Percentiles rank a stretch among this genome's conserved stretches.
phyloP scores from a whole-genome alignment of 1,140 invertebrate genomes.

The Doryteuthis pealeii region DNA sequence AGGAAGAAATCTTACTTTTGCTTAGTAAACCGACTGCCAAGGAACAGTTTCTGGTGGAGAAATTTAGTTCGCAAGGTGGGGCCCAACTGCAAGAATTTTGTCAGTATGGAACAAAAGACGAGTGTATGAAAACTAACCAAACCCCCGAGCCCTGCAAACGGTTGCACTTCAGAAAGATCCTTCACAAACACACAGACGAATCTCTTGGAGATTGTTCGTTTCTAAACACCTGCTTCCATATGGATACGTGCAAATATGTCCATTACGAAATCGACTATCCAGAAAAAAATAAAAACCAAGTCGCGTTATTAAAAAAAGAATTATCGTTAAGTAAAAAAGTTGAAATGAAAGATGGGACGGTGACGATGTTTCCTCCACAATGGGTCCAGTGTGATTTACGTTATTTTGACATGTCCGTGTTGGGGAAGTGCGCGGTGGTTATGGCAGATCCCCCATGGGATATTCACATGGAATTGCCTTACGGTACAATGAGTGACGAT shows the following conservation, averaged over 20 bases:
- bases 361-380: slow-evolving; percentile 57
- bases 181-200: slow-evolving; percentile 95
- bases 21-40: slow-evolving; percentile 94
- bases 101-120: slow-evolving; percentile 87
- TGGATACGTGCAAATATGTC: slow-evolving; percentile 98
- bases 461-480: slow-evolving; percentile 97
- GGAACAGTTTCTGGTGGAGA: slow-evolving; percentile 87
- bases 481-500: slow-evolving; percentile 98
- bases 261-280: slow-evolving; percentile 87
- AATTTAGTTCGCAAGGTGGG: slow-evolving; percentile 92
- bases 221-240: slow-evolving; percentile 97
- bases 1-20: slow-evolving; percentile 92
- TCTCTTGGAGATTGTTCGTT: slow-evolving; percentile 95
- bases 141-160: slow-evolving; percentile 75
- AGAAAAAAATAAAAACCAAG: slow-evolving; percentile 32
- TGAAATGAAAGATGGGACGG: slow-evolving; percentile 27
- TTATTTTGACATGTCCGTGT: slow-evolving; percentile 91
- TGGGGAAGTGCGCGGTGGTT: slow-evolving; percentile 69
- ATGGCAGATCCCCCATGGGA: slow-evolving; percentile 91
- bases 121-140: slow-evolving; percentile 70
- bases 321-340: slow-evolving; percentile 28
- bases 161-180: slow-evolving; percentile 96
- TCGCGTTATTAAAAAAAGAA: slow-evolving; percentile 39
- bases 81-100: slow-evolving; percentile 92
- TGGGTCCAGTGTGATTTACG: slow-evolving; percentile 97